These are phyloP conservation scores for Ophonus ardosiacus DNA, from an alignment of 2,888 invertebrate genomes.

Conservation along the genomic window DNA sequence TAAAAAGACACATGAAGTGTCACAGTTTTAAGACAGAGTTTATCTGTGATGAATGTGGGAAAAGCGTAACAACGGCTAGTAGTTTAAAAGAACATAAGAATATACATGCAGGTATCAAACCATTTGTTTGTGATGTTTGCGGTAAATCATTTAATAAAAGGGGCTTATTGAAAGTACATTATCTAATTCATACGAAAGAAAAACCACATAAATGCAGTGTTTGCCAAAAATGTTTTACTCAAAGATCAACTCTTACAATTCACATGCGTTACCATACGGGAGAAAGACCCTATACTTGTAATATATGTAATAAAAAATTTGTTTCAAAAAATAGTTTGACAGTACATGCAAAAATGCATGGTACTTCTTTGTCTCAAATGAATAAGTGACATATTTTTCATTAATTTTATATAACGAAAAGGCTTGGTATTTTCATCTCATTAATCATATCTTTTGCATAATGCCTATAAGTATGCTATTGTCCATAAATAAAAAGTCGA, in stretches of 20 bases:
- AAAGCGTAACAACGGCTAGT: conserved; percentile 47
- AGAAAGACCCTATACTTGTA: conserved; percentile 71
- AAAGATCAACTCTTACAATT: conserved; percentile 65
- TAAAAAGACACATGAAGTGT: conserved; percentile 69
- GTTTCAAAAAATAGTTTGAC: conserved; percentile 75
- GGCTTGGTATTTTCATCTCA: too few species aligned
- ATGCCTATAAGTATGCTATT: too few species aligned
- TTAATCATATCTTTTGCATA: too few species aligned
- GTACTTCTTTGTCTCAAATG: conserved; percentile 43
- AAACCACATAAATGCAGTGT: conserved; percentile 48
- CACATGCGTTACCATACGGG: conserved; percentile 68
- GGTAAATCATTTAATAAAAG: conserved; percentile 65
- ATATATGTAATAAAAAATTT: conserved; percentile 74
- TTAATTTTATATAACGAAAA: too few species aligned
- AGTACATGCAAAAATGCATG: conserved; percentile 75
- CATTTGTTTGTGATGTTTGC: conserved; percentile 66
- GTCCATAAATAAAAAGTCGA: too few species aligned
- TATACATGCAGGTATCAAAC: conserved; percentile 69
- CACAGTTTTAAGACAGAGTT: conserved; percentile 65
- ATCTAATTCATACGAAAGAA: conserved; percentile 68
- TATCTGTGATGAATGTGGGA: conserved; percentile 67
- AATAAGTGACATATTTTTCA: neutral
- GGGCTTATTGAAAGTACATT: conserved; percentile 63
- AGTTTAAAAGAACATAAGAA: conserved; percentile 69
- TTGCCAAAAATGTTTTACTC: conserved; percentile 65